Evolutionary conservation across 2,888 invertebrate genomes (phyloP).

Genomic region (Volucella inanis): DNA sequence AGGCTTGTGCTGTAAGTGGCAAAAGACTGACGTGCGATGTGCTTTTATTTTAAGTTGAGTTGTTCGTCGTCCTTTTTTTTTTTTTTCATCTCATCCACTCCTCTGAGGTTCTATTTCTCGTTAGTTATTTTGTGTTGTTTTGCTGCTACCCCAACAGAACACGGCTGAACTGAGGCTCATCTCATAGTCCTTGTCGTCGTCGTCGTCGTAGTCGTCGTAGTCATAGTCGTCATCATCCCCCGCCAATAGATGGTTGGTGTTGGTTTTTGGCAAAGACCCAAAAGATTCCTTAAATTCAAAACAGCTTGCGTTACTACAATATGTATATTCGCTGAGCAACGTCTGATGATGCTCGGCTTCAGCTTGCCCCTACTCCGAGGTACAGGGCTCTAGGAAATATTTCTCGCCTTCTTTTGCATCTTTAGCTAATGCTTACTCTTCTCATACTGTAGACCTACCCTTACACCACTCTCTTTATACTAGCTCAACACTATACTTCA

Average conservation of each 20-base stretch:
- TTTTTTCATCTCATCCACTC: conserved; percentile 3
- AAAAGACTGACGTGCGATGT: conserved; percentile 64
- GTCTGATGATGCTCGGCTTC: conserved; percentile 56
- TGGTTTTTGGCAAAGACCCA: conserved; percentile 68
- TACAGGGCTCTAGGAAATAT: conserved; percentile 28
- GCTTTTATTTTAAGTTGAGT: conserved; percentile 66
- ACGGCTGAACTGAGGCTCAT: conserved; percentile 38
- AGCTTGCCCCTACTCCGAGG: neutral
- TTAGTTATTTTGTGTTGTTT: conserved; percentile 40
- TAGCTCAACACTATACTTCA: conserved; percentile 12
- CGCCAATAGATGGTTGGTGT: conserved; percentile 7
- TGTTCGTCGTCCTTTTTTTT: conserved; percentile 35
- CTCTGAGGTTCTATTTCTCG: conserved; percentile 1
- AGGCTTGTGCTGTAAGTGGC: conserved; percentile 46
- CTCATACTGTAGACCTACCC: neutral
- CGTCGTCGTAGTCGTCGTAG: conserved; percentile 10
- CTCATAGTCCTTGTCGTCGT: conserved; percentile 37
- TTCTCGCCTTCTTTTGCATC: conserved; percentile 33
- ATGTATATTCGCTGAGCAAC: conserved; percentile 47
- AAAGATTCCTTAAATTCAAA: conserved; percentile 72
- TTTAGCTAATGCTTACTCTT: conserved; percentile 38
- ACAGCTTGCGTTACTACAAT: conserved; percentile 72
- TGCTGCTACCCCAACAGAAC: neutral
- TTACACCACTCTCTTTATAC: neutral
- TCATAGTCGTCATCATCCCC: neutral